Percentiles rank a stretch among this genome's conserved stretches.
phyloP scores from a whole-genome alignment of 23 tunicate species.

The Trididemnum nubilum region DNA sequence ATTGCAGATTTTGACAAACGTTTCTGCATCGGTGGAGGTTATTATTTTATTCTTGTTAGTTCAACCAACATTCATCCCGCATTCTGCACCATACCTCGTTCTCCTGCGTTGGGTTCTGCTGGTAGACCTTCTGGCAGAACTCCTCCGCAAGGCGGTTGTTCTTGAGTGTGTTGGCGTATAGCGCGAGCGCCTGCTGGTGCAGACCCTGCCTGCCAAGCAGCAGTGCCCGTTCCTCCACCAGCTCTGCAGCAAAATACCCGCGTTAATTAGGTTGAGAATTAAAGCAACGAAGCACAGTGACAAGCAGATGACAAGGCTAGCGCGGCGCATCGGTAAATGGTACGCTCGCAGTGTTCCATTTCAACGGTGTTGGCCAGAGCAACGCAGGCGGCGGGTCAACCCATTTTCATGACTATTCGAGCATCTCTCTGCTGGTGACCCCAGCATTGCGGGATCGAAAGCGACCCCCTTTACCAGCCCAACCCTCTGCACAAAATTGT shows the following conservation, averaged over 20 bases:
- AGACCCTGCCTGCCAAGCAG: conserved; percentile 74
- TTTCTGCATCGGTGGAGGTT: no score
- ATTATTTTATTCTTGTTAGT: no score
- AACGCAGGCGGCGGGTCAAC: no score
- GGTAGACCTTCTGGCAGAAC: conserved; percentile 66
- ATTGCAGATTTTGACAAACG: no score
- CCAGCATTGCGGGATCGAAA: no score
- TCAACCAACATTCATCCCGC: no score
- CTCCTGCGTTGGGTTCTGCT: conserved; percentile 48
- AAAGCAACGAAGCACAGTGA: conserved; percentile 28
- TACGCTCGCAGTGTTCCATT: no score
- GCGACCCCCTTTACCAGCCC: no score
- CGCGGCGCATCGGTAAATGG: background rate
- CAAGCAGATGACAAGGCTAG: background rate
- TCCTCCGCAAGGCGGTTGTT: conserved; percentile 62
- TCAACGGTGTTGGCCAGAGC: no score
- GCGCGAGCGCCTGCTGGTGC: conserved; percentile 75
- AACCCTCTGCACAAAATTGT: no score
- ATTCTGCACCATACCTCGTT: conserved; percentile 60
- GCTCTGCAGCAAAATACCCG: conserved; percentile 28
- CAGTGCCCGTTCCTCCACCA: conserved; percentile 76
- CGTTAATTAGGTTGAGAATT: background rate
- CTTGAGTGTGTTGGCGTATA: conserved; percentile 60
- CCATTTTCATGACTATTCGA: no score
- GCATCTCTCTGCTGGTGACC: no score